Conservation (phyloP, 2,888 invertebrate species). For the Plagiodera versicolora region DNA sequence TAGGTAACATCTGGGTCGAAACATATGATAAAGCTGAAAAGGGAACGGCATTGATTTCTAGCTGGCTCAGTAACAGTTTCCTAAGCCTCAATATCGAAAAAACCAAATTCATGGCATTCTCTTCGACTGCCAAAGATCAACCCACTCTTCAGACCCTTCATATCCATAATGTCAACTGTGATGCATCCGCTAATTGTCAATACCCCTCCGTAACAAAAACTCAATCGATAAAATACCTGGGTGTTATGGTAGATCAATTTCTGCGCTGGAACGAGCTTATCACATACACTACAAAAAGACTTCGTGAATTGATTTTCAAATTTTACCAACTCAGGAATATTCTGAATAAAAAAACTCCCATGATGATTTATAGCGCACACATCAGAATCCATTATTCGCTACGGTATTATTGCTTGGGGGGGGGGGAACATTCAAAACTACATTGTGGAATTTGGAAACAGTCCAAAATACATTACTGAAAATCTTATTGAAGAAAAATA, state of each 20-base stretch:
- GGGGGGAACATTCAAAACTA: constrained; percentile 1
- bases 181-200: not conserved
- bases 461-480: constrained; percentile 1
- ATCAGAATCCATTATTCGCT: too few species aligned
- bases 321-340: not conserved
- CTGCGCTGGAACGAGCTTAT: constrained; percentile 10
- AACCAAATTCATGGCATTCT: not conserved
- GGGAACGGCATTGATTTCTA: too few species aligned
- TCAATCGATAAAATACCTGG: constrained; percentile 11
- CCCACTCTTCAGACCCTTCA: constrained; percentile 1
- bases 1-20: too few species aligned
- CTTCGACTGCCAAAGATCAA: constrained; percentile 4
- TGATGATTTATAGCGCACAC: too few species aligned
- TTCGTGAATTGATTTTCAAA: not conserved
- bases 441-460: not conserved
- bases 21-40: too few species aligned
- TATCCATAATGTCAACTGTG: constrained; percentile 7
- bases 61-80: too few species aligned
- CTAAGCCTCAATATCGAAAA: too few species aligned
- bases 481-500: constrained; percentile 7
- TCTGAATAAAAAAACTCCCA: not conserved
- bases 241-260: constrained; percentile 11
- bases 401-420: not conserved
- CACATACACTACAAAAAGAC: constrained; percentile 2
- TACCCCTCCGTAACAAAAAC: constrained; percentile 1